These are phyloP conservation scores for Eira barbara DNA, from an alignment of 2,113 vertebrate species.

Conservation along the genomic window DNA sequence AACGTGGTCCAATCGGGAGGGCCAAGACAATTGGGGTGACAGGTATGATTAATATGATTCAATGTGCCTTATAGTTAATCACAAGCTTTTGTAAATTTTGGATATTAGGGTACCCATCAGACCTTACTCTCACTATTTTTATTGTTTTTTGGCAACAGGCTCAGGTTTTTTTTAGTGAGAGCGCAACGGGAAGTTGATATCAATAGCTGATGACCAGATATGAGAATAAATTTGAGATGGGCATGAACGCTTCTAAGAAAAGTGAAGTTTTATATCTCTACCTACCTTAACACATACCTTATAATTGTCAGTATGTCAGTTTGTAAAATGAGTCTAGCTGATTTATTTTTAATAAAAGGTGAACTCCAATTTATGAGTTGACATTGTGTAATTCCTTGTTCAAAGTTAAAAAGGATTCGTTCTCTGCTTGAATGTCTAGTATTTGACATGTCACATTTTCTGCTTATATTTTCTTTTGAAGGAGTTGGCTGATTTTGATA, in stretches of 20 bases:
- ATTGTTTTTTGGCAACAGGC: neutral
- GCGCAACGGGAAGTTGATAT: neutral
- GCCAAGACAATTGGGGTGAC: neutral
- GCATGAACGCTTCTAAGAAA: neutral
- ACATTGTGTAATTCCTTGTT: conserved; percentile 58
- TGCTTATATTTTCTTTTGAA: conserved; percentile 56
- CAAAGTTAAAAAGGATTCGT: conserved; percentile 36
- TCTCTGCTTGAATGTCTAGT: conserved; percentile 35
- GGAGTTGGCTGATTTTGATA: conserved; percentile 39
- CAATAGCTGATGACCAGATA: neutral
- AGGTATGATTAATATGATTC: neutral
- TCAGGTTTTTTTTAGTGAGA: neutral
- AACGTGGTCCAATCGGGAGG: neutral
- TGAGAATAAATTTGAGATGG: conserved; percentile 21
- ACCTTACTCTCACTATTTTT: neutral
- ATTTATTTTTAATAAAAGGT: conserved; percentile 57
- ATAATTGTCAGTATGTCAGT: conserved; percentile 40
- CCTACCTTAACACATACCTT: conserved; percentile 2
- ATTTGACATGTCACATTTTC: conserved; percentile 38
- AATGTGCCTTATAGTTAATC: neutral
- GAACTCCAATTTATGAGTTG: conserved; percentile 48
- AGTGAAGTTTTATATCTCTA: conserved; percentile 20
- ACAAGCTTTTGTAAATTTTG: neutral
- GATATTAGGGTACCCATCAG: neutral
- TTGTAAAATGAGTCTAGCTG: conserved; percentile 49